Percentiles rank a stretch among this genome's conserved stretches.
These are phyloP conservation scores for Macrostomum cliftonense DNA, from an alignment of 2,888 invertebrate species.

Conservation along the genomic window DNA sequence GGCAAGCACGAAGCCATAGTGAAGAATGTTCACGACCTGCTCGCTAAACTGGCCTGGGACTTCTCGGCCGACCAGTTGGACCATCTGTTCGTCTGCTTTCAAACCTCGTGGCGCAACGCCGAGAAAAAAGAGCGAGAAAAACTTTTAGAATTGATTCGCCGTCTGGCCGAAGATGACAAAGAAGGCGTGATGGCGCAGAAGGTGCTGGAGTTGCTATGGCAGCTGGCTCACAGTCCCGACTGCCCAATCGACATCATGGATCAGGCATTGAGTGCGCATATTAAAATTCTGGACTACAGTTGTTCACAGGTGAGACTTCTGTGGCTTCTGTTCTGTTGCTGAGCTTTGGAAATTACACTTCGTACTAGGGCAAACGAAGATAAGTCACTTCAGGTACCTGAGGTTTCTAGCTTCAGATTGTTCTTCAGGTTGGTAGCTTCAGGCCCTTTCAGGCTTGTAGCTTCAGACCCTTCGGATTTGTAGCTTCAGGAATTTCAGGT, in stretches of 20 bases:
- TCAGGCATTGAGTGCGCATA: slow-evolving; percentile 77
- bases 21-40: slow-evolving; percentile 76
- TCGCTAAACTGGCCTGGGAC: slow-evolving; percentile 92
- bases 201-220: slow-evolving; percentile 82
- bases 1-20: slow-evolving; percentile 96
- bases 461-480: too few species aligned
- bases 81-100: slow-evolving; percentile 81
- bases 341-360: too few species aligned
- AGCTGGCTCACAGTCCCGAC: slow-evolving; percentile 81
- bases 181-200: slow-evolving; percentile 97
- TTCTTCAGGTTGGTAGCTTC: too few species aligned
- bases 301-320: slow-evolving; percentile 56
- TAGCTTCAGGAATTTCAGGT: too few species aligned
- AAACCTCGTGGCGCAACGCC: slow-evolving; percentile 73
- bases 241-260: slow-evolving; percentile 91
- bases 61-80: slow-evolving; percentile 89
- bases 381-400: too few species aligned
- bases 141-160: slow-evolving; percentile 72
- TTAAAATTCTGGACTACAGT: slow-evolving; percentile 89
- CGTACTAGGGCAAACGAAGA: too few species aligned
- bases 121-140: slow-evolving; percentile 87
- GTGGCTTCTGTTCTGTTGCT: too few species aligned
- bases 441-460: too few species aligned
- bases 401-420: too few species aligned
- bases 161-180: slow-evolving; percentile 90